phyloP scores from a whole-genome alignment of 2,113 vertebrate species.

The Epinephelus fuscoguttatus region DNA sequence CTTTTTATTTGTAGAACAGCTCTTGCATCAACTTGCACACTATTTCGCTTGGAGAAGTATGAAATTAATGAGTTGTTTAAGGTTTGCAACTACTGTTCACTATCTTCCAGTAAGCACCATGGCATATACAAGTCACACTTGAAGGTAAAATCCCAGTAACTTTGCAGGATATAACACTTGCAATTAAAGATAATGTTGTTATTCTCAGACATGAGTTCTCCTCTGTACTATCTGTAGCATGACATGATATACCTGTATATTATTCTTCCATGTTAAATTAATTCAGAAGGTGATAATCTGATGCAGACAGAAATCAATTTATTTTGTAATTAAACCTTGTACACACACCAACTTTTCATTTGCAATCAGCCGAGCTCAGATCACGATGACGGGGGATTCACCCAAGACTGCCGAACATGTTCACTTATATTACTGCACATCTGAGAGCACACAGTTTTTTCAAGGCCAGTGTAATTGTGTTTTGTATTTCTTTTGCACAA shows the following conservation, averaged over 20 bases:
- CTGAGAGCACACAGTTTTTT: slow-evolving; percentile 33
- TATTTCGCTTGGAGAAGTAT: slow-evolving; percentile 41
- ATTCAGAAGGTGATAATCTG: slow-evolving; percentile 34
- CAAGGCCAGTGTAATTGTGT: slow-evolving; percentile 55
- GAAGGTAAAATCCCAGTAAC: slow-evolving; percentile 34
- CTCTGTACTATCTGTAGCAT: neutral
- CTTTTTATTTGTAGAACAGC: slow-evolving; percentile 51
- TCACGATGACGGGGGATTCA: slow-evolving; percentile 32
- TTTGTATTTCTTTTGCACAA: slow-evolving; percentile 64
- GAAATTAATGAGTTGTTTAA: slow-evolving; percentile 55
- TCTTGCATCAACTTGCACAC: slow-evolving; percentile 51
- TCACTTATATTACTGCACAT: slow-evolving; percentile 42
- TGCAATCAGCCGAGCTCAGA: slow-evolving; percentile 43
- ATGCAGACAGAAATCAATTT: slow-evolving; percentile 53
- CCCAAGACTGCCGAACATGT: slow-evolving; percentile 35
- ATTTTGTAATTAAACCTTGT: slow-evolving; percentile 39
- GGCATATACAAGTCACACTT: slow-evolving; percentile 26
- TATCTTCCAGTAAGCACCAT: neutral
- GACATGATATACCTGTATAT: slow-evolving; percentile 10
- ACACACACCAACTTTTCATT: slow-evolving; percentile 44
- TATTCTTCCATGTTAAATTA: slow-evolving; percentile 37
- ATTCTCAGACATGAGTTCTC: slow-evolving; percentile 5
- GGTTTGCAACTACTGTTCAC: slow-evolving; percentile 20
- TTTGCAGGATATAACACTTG: slow-evolving; percentile 3
- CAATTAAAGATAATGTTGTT: slow-evolving; percentile 28